These are phyloP conservation scores for Sebastiscus albofasciatus DNA, from an alignment of 2,797 vertebrate genomes.

Conservation along the genomic window DNA sequence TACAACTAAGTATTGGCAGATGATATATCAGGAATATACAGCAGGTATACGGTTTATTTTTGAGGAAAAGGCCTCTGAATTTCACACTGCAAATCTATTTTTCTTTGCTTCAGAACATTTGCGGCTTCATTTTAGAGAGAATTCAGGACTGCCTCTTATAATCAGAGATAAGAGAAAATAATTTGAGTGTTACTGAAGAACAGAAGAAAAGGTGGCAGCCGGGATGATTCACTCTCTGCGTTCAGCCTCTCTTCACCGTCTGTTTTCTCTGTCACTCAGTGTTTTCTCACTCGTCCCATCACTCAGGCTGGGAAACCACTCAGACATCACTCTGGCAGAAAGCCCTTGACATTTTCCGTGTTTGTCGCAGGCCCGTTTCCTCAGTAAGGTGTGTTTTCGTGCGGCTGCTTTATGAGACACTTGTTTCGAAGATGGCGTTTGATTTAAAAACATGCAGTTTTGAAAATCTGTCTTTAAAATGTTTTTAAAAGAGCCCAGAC, in stretches of 20 bases:
- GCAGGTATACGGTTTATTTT: not conserved
- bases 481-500: not conserved
- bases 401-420: not conserved
- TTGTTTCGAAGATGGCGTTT: not conserved
- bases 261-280: constrained; percentile 56
- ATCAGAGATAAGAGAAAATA: constrained; percentile 44
- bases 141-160: constrained; percentile 20
- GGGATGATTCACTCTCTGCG: constrained; percentile 55
- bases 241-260: constrained; percentile 39
- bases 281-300: constrained; percentile 52
- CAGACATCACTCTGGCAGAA: constrained; percentile 43
- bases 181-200: constrained; percentile 32
- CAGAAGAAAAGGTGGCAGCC: constrained; percentile 35
- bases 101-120: not conserved
- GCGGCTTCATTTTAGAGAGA: not conserved
- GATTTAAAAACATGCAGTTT: not conserved
- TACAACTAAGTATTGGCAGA: not conserved
- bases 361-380: not conserved
- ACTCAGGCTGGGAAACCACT: constrained; percentile 46
- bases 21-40: not conserved
- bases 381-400: not conserved
- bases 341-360: constrained; percentile 59
- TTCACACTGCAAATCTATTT: not conserved
- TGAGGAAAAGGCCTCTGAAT: not conserved
- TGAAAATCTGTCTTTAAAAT: not conserved